Evolutionary conservation across 2,113 vertebrate species (phyloP).

Genomic region (Perca flavescens): DNA sequence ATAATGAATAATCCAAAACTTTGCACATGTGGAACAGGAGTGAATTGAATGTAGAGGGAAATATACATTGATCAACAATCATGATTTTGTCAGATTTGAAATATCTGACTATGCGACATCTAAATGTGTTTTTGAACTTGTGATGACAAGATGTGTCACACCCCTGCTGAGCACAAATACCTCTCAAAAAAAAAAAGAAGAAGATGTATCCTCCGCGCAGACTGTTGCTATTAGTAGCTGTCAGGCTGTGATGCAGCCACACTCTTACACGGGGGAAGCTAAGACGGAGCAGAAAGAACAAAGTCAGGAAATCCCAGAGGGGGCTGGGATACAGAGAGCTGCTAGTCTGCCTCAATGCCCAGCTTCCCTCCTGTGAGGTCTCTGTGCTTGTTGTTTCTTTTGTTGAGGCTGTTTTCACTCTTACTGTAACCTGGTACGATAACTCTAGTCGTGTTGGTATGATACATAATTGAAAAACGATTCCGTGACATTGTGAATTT

Average conservation of each 20-base stretch:
- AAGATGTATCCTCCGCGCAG: neutral
- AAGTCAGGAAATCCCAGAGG: constrained; percentile 45
- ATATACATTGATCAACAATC: neutral
- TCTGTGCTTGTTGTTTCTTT: constrained; percentile 17
- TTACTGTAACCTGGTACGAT: neutral
- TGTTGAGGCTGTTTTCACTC: constrained; percentile 25
- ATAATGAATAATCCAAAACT: neutral
- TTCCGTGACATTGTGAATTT: neutral
- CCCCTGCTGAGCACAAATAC: neutral
- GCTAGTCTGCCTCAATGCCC: constrained; percentile 14
- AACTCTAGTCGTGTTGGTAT: neutral
- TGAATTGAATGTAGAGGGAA: neutral
- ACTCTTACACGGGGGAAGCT: neutral
- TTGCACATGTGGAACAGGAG: neutral
- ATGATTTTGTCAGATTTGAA: neutral
- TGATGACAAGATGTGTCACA: neutral
- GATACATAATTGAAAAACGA: neutral
- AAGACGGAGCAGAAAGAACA: constrained; percentile 19
- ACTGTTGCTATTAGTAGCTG: constrained; percentile 15
- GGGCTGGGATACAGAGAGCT: constrained; percentile 17
- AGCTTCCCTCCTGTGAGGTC: constrained; percentile 48
- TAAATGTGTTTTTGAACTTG: neutral
- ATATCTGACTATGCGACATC: neutral
- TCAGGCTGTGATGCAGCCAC: constrained; percentile 12
- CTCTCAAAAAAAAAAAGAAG: neutral